Evolutionary conservation across 2,797 vertebrate genomes (phyloP), one percentile per base, ranked within the genome.

Genomic region (Alexandromys oeconomus): DNA sequence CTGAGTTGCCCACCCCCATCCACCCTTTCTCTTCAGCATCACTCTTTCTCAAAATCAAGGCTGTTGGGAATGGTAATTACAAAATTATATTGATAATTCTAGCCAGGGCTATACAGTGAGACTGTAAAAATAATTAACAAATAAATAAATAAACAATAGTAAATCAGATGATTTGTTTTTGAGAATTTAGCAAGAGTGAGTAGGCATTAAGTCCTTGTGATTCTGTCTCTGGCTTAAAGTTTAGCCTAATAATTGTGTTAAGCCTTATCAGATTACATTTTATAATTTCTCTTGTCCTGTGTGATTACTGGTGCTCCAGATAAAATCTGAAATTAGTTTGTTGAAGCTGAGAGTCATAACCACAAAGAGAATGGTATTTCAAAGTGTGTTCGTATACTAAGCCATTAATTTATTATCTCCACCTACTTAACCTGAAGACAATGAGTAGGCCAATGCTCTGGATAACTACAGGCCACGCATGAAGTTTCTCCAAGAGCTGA

Each of bases 331-430:
- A 98, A 94, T 98, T 98, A 98, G 97, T 98, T 98, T 98, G 98
- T 98, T 98, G 98, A 96, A 98, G 97, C 97, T 98, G 97, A 98
- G 98, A 98, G 98, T 98, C 96, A 97, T 95, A 98, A 97, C 95
- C 95, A 97, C 96, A 97, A 96, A 98, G 96, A 98, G 96, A 98
- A 98, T 95, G 96, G 94, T 97, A 96, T 97, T 98, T 96, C 89
- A 97, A 93, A 96, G 69, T 97, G 80, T 97, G 97, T 98, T 98
- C 98, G 98, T 99, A 99, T 99, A 97, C 87, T 94, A 97, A 79
- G 88, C 97, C 98, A 98, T 98, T 99, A 98, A 99, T 99, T 99
- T 98, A 98, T 98, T 99, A 99, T 98, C 98, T 99, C 97, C 95
- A 98, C 86, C 89, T 98, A 97, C 87, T 96, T 96, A 98, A 87